phyloP scores from a whole-genome alignment of 2,113 vertebrate genomes.

The Agelaius tricolor region DNA sequence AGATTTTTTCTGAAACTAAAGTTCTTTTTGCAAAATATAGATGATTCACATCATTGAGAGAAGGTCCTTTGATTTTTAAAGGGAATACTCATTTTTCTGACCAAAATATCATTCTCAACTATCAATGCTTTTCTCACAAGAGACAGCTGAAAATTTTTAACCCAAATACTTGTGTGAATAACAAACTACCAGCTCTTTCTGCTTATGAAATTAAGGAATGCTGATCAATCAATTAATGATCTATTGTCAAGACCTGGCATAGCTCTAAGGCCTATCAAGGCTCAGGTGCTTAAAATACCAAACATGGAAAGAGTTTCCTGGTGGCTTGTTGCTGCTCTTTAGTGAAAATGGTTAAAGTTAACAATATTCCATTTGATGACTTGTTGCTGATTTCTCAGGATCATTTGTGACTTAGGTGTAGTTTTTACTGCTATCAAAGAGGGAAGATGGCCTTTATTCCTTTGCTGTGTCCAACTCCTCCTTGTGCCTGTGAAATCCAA shows the following conservation, averaged over 20 bases:
- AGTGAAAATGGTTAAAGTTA: background rate
- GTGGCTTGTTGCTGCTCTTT: background rate
- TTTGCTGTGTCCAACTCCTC: background rate
- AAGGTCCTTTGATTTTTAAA: background rate
- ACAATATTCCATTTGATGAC: background rate
- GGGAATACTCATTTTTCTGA: background rate
- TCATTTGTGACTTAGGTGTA: background rate
- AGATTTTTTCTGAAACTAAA: background rate
- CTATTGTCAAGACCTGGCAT: background rate
- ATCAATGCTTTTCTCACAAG: background rate
- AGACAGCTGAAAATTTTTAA: background rate
- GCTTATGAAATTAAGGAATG: background rate
- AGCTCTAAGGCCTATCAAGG: background rate
- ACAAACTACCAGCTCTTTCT: background rate
- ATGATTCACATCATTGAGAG: background rate
- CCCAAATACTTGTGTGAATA: background rate
- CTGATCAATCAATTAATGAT: background rate
- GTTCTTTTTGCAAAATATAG: background rate
- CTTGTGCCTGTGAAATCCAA: background rate
- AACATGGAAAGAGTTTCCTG: background rate
- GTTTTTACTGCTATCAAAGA: background rate
- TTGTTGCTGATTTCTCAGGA: background rate
- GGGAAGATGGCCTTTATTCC: background rate
- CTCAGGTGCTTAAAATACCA: background rate
- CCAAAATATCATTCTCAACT: background rate